phyloP scores from a whole-genome alignment of 2,888 invertebrate genomes.

The Pyrgus malvae region DNA sequence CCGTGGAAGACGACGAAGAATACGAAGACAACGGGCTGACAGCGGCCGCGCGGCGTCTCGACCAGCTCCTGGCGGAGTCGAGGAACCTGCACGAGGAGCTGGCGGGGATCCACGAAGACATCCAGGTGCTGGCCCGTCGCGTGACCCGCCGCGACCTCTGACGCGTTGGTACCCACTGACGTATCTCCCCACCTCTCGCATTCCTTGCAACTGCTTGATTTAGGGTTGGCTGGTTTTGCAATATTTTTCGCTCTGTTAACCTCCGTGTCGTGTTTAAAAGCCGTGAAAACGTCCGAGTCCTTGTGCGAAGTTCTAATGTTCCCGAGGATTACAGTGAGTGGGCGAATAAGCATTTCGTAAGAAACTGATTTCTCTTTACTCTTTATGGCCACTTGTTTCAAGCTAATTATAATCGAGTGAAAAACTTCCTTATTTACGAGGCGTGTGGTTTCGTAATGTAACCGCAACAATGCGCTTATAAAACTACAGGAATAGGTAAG shows the following conservation, averaged over 20 bases:
- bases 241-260: conserved; percentile 22
- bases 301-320: conserved; percentile 4
- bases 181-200: conserved; percentile 35
- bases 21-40: conserved; percentile 51
- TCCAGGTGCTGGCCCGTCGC: conserved; percentile 79
- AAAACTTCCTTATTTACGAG: conserved; percentile 14
- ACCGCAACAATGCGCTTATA: conserved; percentile 17
- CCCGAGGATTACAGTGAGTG: conserved; percentile 4
- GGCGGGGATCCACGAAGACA: conserved; percentile 73
- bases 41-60: conserved; percentile 64
- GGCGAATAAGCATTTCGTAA: background rate
- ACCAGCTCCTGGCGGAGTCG: conserved; percentile 71
- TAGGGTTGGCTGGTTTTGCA: conserved; percentile 23
- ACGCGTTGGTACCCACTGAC: conserved; percentile 69
- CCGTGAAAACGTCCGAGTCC: conserved; percentile 15
- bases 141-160: conserved; percentile 62
- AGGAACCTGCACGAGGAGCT: conserved; percentile 70
- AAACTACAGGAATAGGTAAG: background rate
- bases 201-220: conserved; percentile 10
- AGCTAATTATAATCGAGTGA: background rate
- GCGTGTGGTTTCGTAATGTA: conserved; percentile 16
- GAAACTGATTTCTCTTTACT: conserved; percentile 1
- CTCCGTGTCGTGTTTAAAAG: conserved; percentile 11
- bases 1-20: conserved; percentile 70
- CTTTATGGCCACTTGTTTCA: background rate